Base-by-base conservation (phyloP, 2,888 invertebrate species). In the Anodontia alba region DNA sequence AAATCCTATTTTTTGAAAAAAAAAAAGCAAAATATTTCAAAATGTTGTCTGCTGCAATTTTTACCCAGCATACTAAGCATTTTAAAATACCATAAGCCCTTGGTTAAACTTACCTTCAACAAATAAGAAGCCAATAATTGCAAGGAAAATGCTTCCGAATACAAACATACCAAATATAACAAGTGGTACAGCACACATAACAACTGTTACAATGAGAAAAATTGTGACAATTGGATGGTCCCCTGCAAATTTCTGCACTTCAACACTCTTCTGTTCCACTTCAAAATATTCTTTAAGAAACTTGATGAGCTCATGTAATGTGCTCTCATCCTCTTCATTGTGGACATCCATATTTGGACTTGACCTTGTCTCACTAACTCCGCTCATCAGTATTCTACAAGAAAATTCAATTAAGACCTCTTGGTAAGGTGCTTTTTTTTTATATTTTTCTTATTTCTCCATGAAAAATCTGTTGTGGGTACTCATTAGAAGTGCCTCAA, bases 181-280 rank as follows among this genome's bases (percentile, higher is more conserved):
- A 17, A 92, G 73, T 0, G 92, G 92, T 10, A 91, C 73, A 51
- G 88, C 73, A 76, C 90, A 91, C 88, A 91, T 90, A 46, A 80
- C 88, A 46, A 89, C 70, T 29, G 89, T 86, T 15, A 90, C 83
- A 26, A 90, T 66, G 49, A 87, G 78, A 74, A 88, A 89, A 62
- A 91, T 69, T 29, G 90, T 89, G 29, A 78, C 78, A 20, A 90
- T 57, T n/a, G 92, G 92, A 76, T 92, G 91, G 10, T 88, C 84
- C 12, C 57, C 62, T 10, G 86, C 76, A 80, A 86, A 91, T 43
- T 81, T 70, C 79, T 90, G 86, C 10, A 84, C 33, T 15, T 70
- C 79, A 3, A 76, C 73, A 76, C 80, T 80, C 66, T 88, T 88
- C 67, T 86, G 69, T 20, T 88, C 81, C 23, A 90, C n/a, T 36